Evolutionary conservation across 2,888 invertebrate species (phyloP).

Genomic region (Cotesia congregata): DNA sequence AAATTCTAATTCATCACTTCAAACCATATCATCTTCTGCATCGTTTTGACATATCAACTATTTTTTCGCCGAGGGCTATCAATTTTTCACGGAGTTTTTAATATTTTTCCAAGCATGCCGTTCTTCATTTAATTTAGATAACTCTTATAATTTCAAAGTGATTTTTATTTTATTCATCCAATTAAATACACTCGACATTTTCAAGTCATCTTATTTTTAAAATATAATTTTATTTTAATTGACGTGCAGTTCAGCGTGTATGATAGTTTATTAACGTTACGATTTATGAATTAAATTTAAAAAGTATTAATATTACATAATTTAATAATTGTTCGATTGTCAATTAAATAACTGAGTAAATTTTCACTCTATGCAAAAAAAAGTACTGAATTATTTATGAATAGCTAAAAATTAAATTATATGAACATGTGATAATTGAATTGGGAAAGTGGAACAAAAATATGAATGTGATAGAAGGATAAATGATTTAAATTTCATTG

Average conservation of each 20-base stretch:
- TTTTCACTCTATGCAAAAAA: neutral
- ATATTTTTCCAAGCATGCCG: neutral
- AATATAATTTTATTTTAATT: constrained; percentile 1
- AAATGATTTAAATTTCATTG: neutral
- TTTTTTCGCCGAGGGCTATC: neutral
- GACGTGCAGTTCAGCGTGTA: neutral
- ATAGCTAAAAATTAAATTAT: neutral
- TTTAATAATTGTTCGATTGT: neutral
- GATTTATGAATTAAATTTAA: neutral
- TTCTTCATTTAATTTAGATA: neutral
- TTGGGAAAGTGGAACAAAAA: neutral
- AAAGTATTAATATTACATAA: neutral
- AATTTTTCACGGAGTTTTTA: neutral
- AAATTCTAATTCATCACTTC: neutral
- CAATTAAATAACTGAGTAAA: neutral
- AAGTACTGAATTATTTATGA: neutral
- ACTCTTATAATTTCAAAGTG: neutral
- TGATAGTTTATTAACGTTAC: neutral
- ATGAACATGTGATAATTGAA: neutral
- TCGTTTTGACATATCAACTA: neutral
- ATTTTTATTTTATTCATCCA: neutral
- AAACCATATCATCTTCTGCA: neutral
- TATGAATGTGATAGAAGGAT: neutral
- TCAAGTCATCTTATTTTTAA: too few relatives aligned
- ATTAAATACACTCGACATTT: neutral